Evolutionary conservation across 2,888 invertebrate species (phyloP), one percentile per base, ranked within the genome.

Genomic region (Drosophila algonquin): DNA sequence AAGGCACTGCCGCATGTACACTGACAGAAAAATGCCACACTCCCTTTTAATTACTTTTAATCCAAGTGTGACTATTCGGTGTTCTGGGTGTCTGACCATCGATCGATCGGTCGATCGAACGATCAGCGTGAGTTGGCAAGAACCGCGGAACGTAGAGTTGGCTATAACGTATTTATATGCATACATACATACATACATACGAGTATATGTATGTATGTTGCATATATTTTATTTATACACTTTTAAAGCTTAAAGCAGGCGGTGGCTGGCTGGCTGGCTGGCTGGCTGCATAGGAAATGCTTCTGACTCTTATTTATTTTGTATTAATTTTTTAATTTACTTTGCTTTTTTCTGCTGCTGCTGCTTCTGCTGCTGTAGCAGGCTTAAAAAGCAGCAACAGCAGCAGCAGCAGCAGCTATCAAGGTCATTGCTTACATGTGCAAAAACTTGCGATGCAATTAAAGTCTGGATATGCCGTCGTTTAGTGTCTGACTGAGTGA

Each of bases 391-490:
- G 69, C 58, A 53, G 54, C 44, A 9, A 5, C 14, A 47, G 46
- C 14, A 56, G 47, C 47, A 65, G 57, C 14, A 47, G 46, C 14
- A 56, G 47, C 47, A 65, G 57, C 53, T 73, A 48, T 53, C 79
- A 81, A 81, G 84, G 81, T 81, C 79, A 76, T 35, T 45, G 73
- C 73, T 73, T 67, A 73, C 73, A 75, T 63, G 60, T 73, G 73
- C 69, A 81, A 65, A 58, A 73, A 73, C 53, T 79, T 54, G 64
- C 65, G 68, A 68, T 73, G 80, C 78, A 80, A 78, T 80, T 76
- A 80, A 82, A 82, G 63, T 50, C 51, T 63, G 60, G 61, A 63
- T 62, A 53, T 47, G 14, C 40, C 40, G 40, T 40, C 40, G 40
- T n/a, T 40, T 40, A 40, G 40, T 14, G 40, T 6, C 40, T 40